Percentiles rank a stretch among this genome's conserved stretches.
Evolutionary conservation across 2,888 invertebrate species (phyloP).

Genomic region (Diaprepes abbreviatus): DNA sequence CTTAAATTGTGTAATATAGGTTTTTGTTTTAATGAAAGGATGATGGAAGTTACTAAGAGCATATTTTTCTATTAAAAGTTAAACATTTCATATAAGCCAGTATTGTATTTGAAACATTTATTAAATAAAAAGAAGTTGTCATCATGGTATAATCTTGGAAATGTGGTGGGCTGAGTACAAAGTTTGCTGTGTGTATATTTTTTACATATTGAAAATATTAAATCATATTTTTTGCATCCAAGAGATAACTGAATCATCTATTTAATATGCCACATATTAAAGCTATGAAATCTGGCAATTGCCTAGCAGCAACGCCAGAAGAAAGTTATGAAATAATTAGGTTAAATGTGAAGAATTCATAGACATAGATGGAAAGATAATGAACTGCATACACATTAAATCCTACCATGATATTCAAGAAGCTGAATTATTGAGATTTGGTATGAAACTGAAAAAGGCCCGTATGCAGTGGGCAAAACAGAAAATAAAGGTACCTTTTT

Average conservation of each 20-base stretch:
- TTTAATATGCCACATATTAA: conserved; percentile 35
- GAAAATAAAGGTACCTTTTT: not conserved
- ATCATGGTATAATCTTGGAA: conserved; percentile 48
- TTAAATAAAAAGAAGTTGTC: conserved; percentile 41
- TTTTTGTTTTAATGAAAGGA: conserved; percentile 48
- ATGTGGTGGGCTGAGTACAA: conserved; percentile 50
- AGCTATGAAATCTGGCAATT: no score
- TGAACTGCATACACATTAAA: not conserved
- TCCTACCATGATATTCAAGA: not conserved
- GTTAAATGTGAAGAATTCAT: conserved; percentile 6
- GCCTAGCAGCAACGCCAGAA: no score
- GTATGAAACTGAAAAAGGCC: conserved; percentile 14
- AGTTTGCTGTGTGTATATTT: conserved; percentile 39
- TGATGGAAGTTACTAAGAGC: conserved; percentile 56
- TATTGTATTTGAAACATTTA: conserved; percentile 42
- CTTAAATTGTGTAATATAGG: conserved; percentile 48
- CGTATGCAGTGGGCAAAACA: conserved; percentile 43
- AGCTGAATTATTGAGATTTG: conserved; percentile 5
- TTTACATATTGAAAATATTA: not conserved
- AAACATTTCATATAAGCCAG: conserved; percentile 47
- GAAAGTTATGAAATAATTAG: conserved; percentile 24
- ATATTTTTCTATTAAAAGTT: conserved; percentile 53
- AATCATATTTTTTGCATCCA: conserved; percentile 16
- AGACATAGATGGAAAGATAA: not conserved
- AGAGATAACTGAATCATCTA: conserved; percentile 14